phyloP scores from a whole-genome alignment of 2,888 invertebrate genomes.

The Pseudococcus longispinus region DNA sequence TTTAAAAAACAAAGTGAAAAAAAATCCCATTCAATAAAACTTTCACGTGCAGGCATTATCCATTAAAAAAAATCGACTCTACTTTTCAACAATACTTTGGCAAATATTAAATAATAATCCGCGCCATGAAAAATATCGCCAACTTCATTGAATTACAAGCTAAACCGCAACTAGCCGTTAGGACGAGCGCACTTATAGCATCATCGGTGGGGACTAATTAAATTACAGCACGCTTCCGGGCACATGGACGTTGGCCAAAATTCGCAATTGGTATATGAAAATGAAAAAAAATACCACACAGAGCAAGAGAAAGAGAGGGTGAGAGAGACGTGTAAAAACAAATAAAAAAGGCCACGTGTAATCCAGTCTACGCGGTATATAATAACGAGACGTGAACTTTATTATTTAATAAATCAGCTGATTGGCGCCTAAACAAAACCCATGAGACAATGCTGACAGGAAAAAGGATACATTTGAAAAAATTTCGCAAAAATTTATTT shows the following conservation, averaged over 20 bases:
- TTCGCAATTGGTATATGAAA: background rate
- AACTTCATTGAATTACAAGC: constrained; percentile 22
- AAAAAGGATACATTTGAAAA: constrained; percentile 23
- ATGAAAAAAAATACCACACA: background rate
- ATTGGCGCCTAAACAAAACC: constrained; percentile 26
- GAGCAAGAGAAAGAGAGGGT: too few species aligned
- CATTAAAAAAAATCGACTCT: constrained; percentile 24
- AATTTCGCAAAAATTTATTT: constrained; percentile 28
- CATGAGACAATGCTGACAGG: constrained; percentile 10
- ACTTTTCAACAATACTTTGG: constrained; percentile 28
- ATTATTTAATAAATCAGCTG: constrained; percentile 34
- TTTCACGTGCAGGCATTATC: constrained; percentile 14
- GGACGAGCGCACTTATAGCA: constrained; percentile 17
- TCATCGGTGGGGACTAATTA: constrained; percentile 19
- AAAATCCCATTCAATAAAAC: background rate
- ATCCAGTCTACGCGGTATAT: background rate
- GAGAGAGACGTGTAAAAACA: background rate
- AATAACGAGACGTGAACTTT: constrained; percentile 4
- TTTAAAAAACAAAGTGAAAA: background rate
- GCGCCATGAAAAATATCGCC: constrained; percentile 15
- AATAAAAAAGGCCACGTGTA: constrained; percentile 19
- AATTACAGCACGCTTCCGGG: constrained; percentile 34
- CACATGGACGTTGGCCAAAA: constrained; percentile 40
- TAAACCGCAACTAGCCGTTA: background rate
- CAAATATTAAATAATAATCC: constrained; percentile 31